These are phyloP conservation scores for Thaleichthys pacificus DNA, from an alignment of 2,797 vertebrate species.

Conservation along the genomic window DNA sequence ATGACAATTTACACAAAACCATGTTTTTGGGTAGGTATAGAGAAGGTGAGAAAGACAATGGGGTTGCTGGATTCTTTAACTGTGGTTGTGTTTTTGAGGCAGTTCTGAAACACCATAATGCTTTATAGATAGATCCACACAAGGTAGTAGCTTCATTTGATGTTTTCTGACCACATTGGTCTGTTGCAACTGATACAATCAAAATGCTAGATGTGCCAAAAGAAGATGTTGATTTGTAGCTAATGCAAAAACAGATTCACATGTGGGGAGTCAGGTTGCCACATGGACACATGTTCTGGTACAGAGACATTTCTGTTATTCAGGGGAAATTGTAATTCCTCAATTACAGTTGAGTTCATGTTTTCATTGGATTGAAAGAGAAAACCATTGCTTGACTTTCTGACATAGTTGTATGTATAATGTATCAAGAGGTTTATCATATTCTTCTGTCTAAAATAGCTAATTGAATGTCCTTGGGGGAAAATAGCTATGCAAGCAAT, in stretches of 20 bases:
- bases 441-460: conserved; percentile 21
- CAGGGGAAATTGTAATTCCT: not conserved
- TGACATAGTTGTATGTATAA: not conserved
- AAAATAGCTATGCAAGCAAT: not conserved
- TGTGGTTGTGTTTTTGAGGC: not conserved
- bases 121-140: too few relatives aligned
- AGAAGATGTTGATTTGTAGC: conserved; percentile 26
- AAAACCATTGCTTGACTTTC: not conserved
- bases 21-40: not conserved
- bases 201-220: conserved; percentile 38
- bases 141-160: conserved; percentile 2
- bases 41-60: conserved; percentile 13
- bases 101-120: not conserved
- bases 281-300: not conserved
- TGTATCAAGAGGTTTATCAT: conserved; percentile 1
- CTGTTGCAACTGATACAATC: conserved; percentile 42
- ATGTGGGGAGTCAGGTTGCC: not conserved
- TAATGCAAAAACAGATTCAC: conserved; percentile 2
- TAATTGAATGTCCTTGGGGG: conserved; percentile 30
- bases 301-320: not conserved
- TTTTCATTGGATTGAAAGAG: not conserved
- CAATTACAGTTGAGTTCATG: not conserved
- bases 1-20: not conserved
- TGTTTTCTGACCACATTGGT: conserved; percentile 10
- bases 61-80: conserved; percentile 8